Base-by-base conservation (phyloP, 2,888 invertebrate genomes). In the Pheosia tremula region DNA sequence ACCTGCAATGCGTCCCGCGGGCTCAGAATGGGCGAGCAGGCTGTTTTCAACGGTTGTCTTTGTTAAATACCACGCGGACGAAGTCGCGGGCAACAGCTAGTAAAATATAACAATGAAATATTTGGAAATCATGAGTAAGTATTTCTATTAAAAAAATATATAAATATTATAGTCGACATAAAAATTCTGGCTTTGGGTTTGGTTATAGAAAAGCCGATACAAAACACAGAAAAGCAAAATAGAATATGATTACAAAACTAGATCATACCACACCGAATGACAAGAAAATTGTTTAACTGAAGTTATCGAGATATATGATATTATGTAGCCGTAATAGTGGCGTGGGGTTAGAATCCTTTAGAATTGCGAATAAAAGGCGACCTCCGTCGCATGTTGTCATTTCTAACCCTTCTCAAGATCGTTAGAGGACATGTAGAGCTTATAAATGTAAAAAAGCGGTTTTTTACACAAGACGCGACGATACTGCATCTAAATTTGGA, bases 401-500 rank as follows among this genome's bases (percentile, higher is more conserved):
- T 79, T 78, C 74, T 71, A 83, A 86, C 87, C 87, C 86, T 83
- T 82, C 78, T 86, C 85, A 86, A 81, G 84, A 83, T 79, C 71
- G 75, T 73, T 70, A 77, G 66, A 69, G 68, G 73, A 79, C 77
- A 78, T 80, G 77, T 73, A 75, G 62, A 75, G 75, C 77, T 77
- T 82, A 78, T 82, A 80, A 78, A 86, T 81, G 69, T 74, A 74
- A 77, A 74, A 78, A 77, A 72, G 41, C 24, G 39, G 59, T 60
- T 59, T 60, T 24, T 36, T 56, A 39, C 37, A 57, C 60, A 60
- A 39, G 47, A 54, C 55, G 11, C 37, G 3, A 8, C 37, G 8
- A 53, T 41, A 47, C 43, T 52, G 56, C 36, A 36, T 5, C 24
- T 45, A 36, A 56, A 45, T 24, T 56, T 43, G 45, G 56, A 56